These are phyloP conservation scores for Lepidonotus clava DNA, from an alignment of 2,888 invertebrate genomes.

Conservation along the genomic window DNA sequence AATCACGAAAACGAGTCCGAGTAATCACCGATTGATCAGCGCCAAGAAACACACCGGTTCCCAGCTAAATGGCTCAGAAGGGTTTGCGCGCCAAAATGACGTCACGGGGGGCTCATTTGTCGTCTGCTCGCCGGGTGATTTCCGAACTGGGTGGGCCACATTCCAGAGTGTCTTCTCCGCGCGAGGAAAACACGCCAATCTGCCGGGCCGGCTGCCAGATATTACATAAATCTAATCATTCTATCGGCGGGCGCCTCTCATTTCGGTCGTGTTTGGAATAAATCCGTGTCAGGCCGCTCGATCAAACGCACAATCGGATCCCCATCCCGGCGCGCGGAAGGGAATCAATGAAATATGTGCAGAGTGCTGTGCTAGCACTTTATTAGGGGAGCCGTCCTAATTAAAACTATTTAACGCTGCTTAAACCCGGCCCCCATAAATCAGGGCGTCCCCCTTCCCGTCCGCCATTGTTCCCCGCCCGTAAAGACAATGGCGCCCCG, in stretches of 20 bases:
- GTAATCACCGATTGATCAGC: conserved; percentile 40
- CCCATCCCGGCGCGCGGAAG: conserved; percentile 1
- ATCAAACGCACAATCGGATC: conserved; percentile 42
- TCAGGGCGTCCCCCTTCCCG: neutral
- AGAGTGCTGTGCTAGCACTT: conserved; percentile 22
- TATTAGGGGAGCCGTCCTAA: conserved; percentile 43
- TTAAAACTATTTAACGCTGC: conserved; percentile 47
- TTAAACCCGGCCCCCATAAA: conserved; percentile 14
- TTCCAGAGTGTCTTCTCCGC: conserved; percentile 11
- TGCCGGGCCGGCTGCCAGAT: conserved; percentile 9
- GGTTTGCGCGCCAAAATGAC: neutral
- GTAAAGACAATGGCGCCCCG: conserved; percentile 28
- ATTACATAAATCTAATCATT: conserved; percentile 46
- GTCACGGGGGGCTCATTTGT: neutral
- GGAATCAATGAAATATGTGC: conserved; percentile 41
- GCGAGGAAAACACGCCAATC: conserved; percentile 33
- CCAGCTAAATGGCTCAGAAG: neutral
- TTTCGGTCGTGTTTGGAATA: conserved; percentile 35
- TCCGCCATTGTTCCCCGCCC: neutral
- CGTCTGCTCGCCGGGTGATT: conserved; percentile 10
- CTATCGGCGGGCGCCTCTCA: neutral
- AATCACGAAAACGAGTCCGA: conserved; percentile 33
- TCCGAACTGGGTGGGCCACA: conserved; percentile 36
- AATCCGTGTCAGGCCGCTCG: conserved; percentile 42
- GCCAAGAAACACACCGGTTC: conserved; percentile 25